phyloP scores from a whole-genome alignment of 1,140 invertebrate species.

The Orussus abietinus region DNA sequence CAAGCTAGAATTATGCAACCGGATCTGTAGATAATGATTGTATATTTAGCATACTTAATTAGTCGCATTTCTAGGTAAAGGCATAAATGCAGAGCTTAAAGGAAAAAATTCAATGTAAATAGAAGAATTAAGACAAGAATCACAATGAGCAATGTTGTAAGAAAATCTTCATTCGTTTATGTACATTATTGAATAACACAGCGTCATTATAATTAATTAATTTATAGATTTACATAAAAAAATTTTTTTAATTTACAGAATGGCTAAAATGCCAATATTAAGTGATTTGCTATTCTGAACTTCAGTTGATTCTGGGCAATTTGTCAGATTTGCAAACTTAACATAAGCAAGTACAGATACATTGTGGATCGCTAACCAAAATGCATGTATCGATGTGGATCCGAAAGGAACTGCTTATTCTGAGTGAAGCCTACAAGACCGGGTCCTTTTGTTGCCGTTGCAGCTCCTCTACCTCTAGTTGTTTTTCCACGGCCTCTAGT shows the following conservation, averaged over 20 bases:
- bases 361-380: constrained; percentile 18
- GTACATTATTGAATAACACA: neutral
- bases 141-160: no score
- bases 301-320: no score
- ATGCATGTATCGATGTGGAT: constrained; percentile 32
- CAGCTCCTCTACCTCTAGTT: neutral
- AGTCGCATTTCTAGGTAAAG: no score
- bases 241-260: constrained; percentile 14
- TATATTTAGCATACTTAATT: no score
- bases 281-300: no score
- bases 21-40: constrained; percentile 52
- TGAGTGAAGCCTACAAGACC: constrained; percentile 39
- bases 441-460: constrained; percentile 13
- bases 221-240: constrained; percentile 5
- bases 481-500: constrained; percentile 13
- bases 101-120: no score
- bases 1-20: constrained; percentile 67
- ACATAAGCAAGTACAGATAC: no score
- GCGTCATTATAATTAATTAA: constrained; percentile 2
- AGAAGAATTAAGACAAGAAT: no score
- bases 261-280: constrained; percentile 15
- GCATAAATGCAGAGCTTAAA: no score
- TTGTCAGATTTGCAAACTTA: no score
- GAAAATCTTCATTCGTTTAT: no score
- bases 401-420: constrained; percentile 28